Conservation (phyloP, 30 jellyfish, hydroid and myxozoan species). For the Aurelia sp. region DNA sequence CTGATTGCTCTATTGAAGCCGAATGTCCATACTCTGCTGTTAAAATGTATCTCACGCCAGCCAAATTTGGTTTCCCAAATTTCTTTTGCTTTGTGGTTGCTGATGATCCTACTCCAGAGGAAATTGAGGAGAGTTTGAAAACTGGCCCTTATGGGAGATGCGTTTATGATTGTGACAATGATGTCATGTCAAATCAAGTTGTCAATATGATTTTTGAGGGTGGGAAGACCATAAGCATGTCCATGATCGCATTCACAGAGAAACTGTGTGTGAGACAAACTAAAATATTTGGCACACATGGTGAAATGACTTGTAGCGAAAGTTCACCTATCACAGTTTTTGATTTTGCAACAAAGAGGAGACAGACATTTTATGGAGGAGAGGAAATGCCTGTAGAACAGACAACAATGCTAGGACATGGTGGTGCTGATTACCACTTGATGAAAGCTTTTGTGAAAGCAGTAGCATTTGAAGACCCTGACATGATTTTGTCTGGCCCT, state of each 20-base stretch:
- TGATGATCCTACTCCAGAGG: constrained; percentile 68
- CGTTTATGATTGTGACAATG: constrained; percentile 94
- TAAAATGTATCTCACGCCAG: constrained; percentile 71
- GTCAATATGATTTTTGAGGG: constrained; percentile 89
- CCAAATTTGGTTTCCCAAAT: constrained; percentile 60
- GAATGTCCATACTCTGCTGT: constrained; percentile 94
- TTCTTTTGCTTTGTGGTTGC: constrained; percentile 62
- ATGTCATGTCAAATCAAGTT: constrained; percentile 88
- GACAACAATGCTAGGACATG: constrained; percentile 87
- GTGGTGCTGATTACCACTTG: constrained; percentile 88
- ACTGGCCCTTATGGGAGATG: constrained; percentile 95
- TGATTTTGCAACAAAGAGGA: constrained; percentile 53
- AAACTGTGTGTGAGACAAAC: constrained; percentile 78
- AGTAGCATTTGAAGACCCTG: constrained; percentile 77
- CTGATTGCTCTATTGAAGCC: constrained; percentile 77
- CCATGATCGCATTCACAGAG: constrained; percentile 92
- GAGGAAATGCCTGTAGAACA: constrained; percentile 44
- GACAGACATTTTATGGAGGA: constrained; percentile 5
- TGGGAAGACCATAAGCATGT: constrained; percentile 74
- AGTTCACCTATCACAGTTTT: constrained; percentile 51
- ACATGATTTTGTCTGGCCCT: constrained; percentile 63
- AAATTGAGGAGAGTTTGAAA: constrained; percentile 64
- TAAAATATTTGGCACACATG: constrained; percentile 79
- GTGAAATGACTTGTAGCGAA: constrained; percentile 79
- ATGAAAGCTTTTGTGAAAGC: constrained; percentile 91